Evolutionary conservation across 1,140 invertebrate genomes (phyloP), one percentile per base, ranked within the genome.

Genomic region (Gyrodactylus bullatarudis): DNA sequence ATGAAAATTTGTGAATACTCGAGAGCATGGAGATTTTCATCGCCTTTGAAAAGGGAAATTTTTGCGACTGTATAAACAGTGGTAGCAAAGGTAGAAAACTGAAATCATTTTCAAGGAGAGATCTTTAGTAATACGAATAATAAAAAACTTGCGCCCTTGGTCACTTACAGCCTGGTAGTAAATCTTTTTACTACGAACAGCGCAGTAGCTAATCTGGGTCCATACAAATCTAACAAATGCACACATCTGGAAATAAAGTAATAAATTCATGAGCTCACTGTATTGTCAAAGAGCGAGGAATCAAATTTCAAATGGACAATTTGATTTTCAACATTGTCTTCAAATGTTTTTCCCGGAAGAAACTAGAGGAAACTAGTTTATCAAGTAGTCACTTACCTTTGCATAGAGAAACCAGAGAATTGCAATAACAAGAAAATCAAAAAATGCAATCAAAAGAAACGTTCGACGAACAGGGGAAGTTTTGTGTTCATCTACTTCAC

Each of bases 381-480:
- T 21, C 8, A 69, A 23, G 20, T 8, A 23, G 21, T 69, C 8
- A 69, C 20, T 8, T 20, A 69, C 68, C 68, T 69, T 20, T 8
- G 23, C 20, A 69, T 69, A 23, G 8, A 69, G 2, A 23, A 69
- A n/a, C 68, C 68, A 69, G 8, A 69, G 23, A 23, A 69, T 20
- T 23, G 24, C 1, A 25, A 21, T 23, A 1, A 71, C 1, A 1
- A 8, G 20, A 1, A 71, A n/a, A 26, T 71, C 70, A n/a, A 71
- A 23, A 20, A 71, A 24, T 20, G 24, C 24, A 25, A 24, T 26
- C 24, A 71, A 26, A 26, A 21, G 24, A 16, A 71, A 71, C 26
- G 70, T 71, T 1, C 70, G 70, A 23, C 70, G 70, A 8, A 71
- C 70, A 1, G 70, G 70, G 20, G 70, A 71, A 20, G 70, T 23